phyloP scores from a whole-genome alignment of 2,888 invertebrate genomes.

The Megaustenia siamemsis region DNA sequence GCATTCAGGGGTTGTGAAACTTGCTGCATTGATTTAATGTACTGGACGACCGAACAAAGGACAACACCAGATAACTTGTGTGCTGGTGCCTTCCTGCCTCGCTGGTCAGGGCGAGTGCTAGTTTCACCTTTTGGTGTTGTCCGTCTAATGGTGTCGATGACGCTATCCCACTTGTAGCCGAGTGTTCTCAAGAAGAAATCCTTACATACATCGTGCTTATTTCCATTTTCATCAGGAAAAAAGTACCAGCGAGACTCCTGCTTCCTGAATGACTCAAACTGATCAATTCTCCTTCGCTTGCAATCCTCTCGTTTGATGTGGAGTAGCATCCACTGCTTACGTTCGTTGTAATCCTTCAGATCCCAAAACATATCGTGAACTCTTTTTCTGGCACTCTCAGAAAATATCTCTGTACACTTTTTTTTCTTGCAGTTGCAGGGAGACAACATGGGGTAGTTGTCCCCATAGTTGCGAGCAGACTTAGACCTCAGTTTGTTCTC shows the following conservation, averaged over 20 bases:
- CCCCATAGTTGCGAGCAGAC: constrained; percentile 37
- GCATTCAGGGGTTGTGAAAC: constrained; percentile 1
- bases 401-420: constrained; percentile 45
- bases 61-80: constrained; percentile 34
- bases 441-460: constrained; percentile 42
- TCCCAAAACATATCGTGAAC: constrained; percentile 43
- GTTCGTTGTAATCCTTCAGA: constrained; percentile 39
- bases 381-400: constrained; percentile 23
- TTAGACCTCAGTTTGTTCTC: constrained; percentile 22
- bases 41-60: constrained; percentile 33
- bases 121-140: constrained; percentile 43
- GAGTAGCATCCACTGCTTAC: constrained; percentile 48
- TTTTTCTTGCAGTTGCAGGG: constrained; percentile 43
- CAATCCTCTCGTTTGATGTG: constrained; percentile 39
- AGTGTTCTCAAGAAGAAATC: constrained; percentile 46
- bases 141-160: constrained; percentile 44
- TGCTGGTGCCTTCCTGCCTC: constrained; percentile 42
- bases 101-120: constrained; percentile 34
- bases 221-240: constrained; percentile 30
- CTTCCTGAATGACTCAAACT: constrained; percentile 38
- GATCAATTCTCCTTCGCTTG: constrained; percentile 28
- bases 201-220: constrained; percentile 44
- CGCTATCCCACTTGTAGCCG: constrained; percentile 50
- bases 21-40: constrained; percentile 47
- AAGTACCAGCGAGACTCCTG: constrained; percentile 45